Percentiles rank a stretch among this genome's conserved stretches.
phyloP scores from a whole-genome alignment of 2,888 invertebrate genomes.

The Listrodromus nycthemerus region DNA sequence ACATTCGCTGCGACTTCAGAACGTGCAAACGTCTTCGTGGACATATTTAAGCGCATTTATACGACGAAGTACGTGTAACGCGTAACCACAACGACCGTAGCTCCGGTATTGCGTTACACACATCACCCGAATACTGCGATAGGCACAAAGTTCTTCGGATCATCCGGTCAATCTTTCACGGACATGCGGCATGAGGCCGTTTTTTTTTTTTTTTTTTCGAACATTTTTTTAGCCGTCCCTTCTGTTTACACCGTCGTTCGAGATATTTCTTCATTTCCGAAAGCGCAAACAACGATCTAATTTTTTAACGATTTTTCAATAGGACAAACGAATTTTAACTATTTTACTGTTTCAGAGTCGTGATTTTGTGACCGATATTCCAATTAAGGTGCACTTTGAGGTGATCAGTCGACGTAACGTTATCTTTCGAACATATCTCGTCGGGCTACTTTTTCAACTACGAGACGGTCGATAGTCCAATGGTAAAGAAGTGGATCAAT shows the following conservation, averaged over 20 bases:
- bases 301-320: neutral
- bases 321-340: neutral
- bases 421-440: neutral
- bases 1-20: neutral
- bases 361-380: neutral
- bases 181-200: neutral
- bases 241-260: constrained; percentile 43
- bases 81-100: constrained; percentile 22
- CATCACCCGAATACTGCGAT: constrained; percentile 27
- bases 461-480: neutral
- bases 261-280: constrained; percentile 48
- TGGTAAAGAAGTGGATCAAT: neutral
- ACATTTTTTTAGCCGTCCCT: constrained; percentile 24
- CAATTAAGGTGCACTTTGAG: neutral
- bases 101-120: constrained; percentile 30
- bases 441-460: neutral
- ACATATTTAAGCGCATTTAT: neutral
- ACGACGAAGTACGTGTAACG: constrained; percentile 21
- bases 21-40: neutral
- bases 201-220: neutral
- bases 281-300: neutral
- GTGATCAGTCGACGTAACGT: neutral
- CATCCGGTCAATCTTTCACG: constrained; percentile 9
- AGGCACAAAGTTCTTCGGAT: constrained; percentile 5
- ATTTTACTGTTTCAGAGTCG: neutral